Evolutionary conservation across 2,797 vertebrate genomes (phyloP), one percentile per base, ranked within the genome.

Genomic region (Clamator glandarius): DNA sequence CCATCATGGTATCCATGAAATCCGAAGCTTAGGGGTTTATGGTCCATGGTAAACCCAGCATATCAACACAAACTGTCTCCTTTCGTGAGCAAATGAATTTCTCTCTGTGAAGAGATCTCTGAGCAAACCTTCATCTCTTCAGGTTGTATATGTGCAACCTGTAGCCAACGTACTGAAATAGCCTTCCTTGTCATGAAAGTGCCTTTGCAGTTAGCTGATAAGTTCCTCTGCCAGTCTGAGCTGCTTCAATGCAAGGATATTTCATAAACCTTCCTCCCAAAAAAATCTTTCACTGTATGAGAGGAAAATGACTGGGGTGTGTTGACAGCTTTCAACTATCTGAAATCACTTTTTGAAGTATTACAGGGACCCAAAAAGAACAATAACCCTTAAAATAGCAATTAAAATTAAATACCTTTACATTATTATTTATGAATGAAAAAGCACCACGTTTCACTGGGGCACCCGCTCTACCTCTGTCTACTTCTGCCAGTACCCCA

Each of bases 371-470:
- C n/a, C 44, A 84, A 79, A 84, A 93, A 89, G 68, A 93, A 77
- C 84, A 83, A 76, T 89, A 77, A 94, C 42, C 42, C 58, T 89
- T 70, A 83, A 92, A 93, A 87, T 12, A 92, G 52, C 87, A 93
- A 91, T 92, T 13, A 72, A 86, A 81, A 69, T 58, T 44, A 86
- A 95, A 48, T 68, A 68, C 61, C 52, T 80, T 77, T 58, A 23
- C 23, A 48, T 42, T 39, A 9, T 39, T 78, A 75, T 63, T 63
- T 39, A 44, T 14, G 7, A 67, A 73, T 31, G 31, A 41, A 78
- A 91, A 70, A 77, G 44, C 42, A 79, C 24, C 15, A 2, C 5
- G 14, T 67, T 62, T 31, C 36, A n/a, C 5, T 28, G 52, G 52
- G 63, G 41, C 46, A 70, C n/a, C 31, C 28, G 21, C 63, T 55